Evolutionary conservation across 2,113 vertebrate genomes (phyloP), one percentile per base, ranked within the genome.

Genomic region (Proteles cristata): DNA sequence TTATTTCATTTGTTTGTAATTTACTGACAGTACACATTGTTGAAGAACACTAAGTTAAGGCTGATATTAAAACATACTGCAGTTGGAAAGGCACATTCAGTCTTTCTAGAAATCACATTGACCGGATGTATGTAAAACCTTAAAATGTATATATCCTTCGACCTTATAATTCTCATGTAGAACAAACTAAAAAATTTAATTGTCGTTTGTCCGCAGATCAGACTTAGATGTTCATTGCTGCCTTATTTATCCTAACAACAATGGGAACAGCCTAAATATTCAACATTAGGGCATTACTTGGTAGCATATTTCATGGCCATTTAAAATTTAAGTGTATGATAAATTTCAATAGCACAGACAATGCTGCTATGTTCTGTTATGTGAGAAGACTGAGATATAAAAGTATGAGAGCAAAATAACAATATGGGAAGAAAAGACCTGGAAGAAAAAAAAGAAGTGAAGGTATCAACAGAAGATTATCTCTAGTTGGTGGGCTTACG

Each of bases 1-100:
- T 21, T 12, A 0, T 87, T 95, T 95, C 25, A 31, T 77, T 84
- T 93, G 61, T 90, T 97, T 96, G 4, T 80, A 48, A 92, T 93
- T 95, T 86, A 89, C 74, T 39, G 17, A 50, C 94, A 53, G 28
- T 45, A 58, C 1, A 0, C 26, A 23, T 58, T 88, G 19, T 83
- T 80, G 31, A 85, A 92, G 21, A 92, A 2, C 68, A 93, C 33
- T 85, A 81, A 50, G n/a, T 71, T 55, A 50, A 89, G 17, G 48
- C 4, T 45, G 50, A 6, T 55, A 66, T 90, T 96, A 17, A 82
- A 81, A 33, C n/a, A 79, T 12, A 68, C 8, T 88, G 31, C 39
- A 43, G 1, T 66, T 88, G 33, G 19, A 90, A 95, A 86, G 15
- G 6, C 45, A 79, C 69, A 71, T 96, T 90, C 6, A 55, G 4